These are phyloP conservation scores for Apodemus agrarius DNA, from an alignment of 2,797 vertebrate genomes.

Conservation along the genomic window DNA sequence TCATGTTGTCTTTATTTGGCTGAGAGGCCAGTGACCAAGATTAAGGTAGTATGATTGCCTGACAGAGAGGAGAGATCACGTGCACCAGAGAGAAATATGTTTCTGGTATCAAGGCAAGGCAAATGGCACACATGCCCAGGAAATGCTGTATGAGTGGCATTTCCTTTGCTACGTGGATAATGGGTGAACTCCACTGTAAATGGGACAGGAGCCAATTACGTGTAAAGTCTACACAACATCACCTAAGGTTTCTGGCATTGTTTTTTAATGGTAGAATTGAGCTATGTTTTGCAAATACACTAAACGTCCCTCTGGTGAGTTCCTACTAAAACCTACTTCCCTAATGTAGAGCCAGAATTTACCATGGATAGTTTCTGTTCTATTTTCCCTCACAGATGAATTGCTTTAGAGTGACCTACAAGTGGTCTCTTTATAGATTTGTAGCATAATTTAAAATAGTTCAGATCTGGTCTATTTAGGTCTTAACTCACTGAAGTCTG, in stretches of 20 bases:
- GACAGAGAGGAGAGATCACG: neutral
- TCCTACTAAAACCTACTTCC: constrained; percentile 40
- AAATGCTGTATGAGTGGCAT: neutral
- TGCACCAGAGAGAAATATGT: constrained; percentile 10
- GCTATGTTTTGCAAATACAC: neutral
- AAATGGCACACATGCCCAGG: neutral
- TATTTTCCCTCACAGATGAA: neutral
- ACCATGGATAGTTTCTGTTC: constrained; percentile 23
- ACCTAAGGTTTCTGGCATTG: neutral
- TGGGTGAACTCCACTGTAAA: constrained; percentile 1
- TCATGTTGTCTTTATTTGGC: neutral
- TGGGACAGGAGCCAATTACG: neutral
- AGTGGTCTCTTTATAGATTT: constrained; percentile 25
- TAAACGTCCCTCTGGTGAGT: constrained; percentile 39
- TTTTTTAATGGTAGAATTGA: constrained; percentile 44
- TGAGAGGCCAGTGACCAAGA: neutral
- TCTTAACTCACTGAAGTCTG: neutral
- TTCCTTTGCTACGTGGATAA: neutral
- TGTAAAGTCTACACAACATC: neutral
- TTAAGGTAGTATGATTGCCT: neutral
- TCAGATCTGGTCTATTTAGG: neutral
- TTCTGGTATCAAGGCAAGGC: neutral
- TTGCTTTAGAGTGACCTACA: constrained; percentile 29
- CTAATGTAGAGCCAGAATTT: constrained; percentile 46
- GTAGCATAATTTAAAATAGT: constrained; percentile 13